A percentile compares a stretch with the other conserved stretches of the same genome.
These are phyloP conservation scores for Gambusia affinis DNA, from an alignment of 2,113 vertebrate species.

Conservation along the genomic window DNA sequence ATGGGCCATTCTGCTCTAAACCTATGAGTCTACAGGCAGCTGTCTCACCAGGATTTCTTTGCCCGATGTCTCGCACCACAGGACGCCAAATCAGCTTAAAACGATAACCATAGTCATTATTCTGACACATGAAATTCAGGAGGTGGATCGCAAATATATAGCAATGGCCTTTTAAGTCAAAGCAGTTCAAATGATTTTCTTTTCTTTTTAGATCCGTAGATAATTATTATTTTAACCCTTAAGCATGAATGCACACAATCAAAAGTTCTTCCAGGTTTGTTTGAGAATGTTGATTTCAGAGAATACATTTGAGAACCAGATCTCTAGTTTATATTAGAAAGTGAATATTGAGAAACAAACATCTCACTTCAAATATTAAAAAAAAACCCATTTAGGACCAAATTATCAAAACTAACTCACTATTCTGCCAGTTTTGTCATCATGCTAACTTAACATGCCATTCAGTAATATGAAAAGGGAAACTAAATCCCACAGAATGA, in stretches of 20 bases:
- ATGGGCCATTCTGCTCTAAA: constrained; percentile 28
- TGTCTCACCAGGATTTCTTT: constrained; percentile 64
- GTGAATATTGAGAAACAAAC: background rate
- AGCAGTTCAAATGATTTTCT: constrained; percentile 20
- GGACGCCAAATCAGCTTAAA: constrained; percentile 74
- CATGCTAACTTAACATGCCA: constrained; percentile 44
- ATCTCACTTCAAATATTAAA: background rate
- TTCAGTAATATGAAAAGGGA: constrained; percentile 47
- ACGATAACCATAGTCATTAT: constrained; percentile 52
- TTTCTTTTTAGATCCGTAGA: background rate
- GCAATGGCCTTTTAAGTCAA: constrained; percentile 3
- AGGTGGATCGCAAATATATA: constrained; percentile 25
- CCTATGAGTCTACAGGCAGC: constrained; percentile 55
- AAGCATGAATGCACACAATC: background rate
- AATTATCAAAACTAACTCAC: constrained; percentile 27
- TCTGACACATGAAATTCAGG: constrained; percentile 40
- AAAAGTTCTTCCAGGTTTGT: constrained; percentile 2
- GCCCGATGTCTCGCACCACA: constrained; percentile 68
- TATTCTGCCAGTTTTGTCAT: constrained; percentile 38
- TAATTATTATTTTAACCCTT: background rate
- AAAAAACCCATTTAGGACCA: constrained; percentile 26
- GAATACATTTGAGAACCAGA: no score
- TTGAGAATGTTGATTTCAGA: background rate
- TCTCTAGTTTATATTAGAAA: no score
- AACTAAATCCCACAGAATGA: constrained; percentile 48